phyloP scores from a whole-genome alignment of 2,888 invertebrate genomes.

The Drosophila nr. medialis region DNA sequence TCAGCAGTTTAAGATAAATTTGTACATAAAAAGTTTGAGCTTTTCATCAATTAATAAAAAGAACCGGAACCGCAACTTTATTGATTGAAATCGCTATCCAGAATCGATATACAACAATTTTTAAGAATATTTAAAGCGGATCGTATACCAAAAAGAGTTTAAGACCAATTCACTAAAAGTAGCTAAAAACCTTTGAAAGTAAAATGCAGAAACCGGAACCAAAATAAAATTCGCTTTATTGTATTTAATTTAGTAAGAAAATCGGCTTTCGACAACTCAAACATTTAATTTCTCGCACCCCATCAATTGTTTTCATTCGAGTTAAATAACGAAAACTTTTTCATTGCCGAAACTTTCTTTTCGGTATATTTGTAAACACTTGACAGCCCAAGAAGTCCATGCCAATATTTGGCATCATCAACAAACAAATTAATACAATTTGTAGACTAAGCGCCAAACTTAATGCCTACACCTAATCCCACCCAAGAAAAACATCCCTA shows the following conservation, averaged over 20 bases:
- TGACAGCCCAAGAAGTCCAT: constrained; percentile 6
- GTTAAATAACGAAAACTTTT: constrained; percentile 24
- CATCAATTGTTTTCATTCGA: constrained; percentile 26
- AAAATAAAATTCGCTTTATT: background rate
- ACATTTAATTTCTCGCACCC: constrained; percentile 2
- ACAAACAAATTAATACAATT: constrained; percentile 63
- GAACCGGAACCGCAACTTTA: background rate
- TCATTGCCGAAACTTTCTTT: constrained; percentile 17
- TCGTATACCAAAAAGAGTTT: background rate
- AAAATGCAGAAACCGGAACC: background rate
- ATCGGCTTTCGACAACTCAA: background rate
- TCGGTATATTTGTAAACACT: constrained; percentile 25
- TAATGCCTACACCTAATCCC: background rate
- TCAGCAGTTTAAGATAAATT: background rate
- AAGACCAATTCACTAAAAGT: background rate
- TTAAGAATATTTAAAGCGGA: background rate
- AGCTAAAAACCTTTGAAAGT: background rate
- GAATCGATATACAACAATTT: background rate
- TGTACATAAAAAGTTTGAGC: background rate
- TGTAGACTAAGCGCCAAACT: constrained; percentile 37
- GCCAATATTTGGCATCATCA: constrained; percentile 53
- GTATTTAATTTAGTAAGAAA: background rate
- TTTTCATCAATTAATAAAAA: background rate
- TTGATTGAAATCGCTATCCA: background rate
- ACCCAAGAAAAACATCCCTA: background rate